Percentiles rank a stretch among this genome's conserved stretches.
These are phyloP conservation scores for Gulo gulo DNA, from an alignment of 2,113 vertebrate genomes.

Conservation along the genomic window DNA sequence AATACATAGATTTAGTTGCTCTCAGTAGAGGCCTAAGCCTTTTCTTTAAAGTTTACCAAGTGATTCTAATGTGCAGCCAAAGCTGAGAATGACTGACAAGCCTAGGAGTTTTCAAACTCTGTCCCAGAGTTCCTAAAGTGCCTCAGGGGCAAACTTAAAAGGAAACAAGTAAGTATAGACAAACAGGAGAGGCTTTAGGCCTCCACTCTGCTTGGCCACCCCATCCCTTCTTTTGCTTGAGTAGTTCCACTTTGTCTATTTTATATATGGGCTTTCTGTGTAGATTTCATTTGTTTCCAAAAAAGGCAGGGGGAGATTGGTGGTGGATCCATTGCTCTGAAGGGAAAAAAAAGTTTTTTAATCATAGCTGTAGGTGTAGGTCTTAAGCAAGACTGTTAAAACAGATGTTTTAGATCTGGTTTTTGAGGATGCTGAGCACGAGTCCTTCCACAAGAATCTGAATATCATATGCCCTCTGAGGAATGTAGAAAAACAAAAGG, in stretches of 20 bases:
- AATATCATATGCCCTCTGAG: background rate
- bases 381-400: background rate
- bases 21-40: background rate
- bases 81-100: background rate
- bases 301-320: background rate
- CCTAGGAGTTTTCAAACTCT: background rate
- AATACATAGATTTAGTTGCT: background rate
- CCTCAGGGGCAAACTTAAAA: background rate
- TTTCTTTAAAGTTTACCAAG: background rate
- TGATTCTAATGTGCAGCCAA: background rate
- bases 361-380: background rate
- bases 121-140: background rate
- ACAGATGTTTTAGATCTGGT: background rate
- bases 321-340: background rate
- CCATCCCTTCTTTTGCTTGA: background rate
- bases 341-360: background rate
- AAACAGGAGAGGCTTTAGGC: background rate
- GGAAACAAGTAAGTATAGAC: background rate
- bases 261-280: background rate
- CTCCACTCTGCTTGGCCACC: background rate
- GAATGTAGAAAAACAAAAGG: background rate
- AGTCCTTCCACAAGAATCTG: background rate
- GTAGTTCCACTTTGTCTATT: background rate
- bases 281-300: constrained; percentile 21
- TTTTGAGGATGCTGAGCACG: background rate